Evolutionary conservation across 2,888 invertebrate species (phyloP), one percentile per base, ranked within the genome.

Genomic region (Tupiocoris notatus): DNA sequence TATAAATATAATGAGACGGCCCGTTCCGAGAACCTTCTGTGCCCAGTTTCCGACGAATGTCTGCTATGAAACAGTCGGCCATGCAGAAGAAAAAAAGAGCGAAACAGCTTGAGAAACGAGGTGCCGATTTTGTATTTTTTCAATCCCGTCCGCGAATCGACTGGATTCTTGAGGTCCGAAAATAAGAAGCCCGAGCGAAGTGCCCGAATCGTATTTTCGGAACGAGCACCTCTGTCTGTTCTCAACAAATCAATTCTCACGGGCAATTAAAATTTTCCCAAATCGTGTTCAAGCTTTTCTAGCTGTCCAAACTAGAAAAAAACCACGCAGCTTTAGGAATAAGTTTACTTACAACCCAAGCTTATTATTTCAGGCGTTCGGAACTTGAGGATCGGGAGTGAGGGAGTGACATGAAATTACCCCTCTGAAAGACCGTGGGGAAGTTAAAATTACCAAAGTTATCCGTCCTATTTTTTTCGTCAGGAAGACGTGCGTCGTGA

Each of bases 1-100:
- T 70, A 70, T 70, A 70, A 70, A 70, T 70, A 70, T 70, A 70
- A 70, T 70, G 70, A 70, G 70, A 24, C 58, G 39, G 70, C 59
- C 70, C 61, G 23, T 70, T 70, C 70, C 59, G 17, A 39, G 70
- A 59, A 70, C 59, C 20, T 23, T 58, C 21, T 20, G 58, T 66
- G 39, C 18, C 68, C n/a, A 23, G 68, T 58, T 70, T 25, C 25
- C 58, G 70, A 70, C 24, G 70, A 58, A 70, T 70, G 61, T 59
- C 70, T 25, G 70, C 70, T 24, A 70, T 59, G 58, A 61, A 16
- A 25, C 66, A 39, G 6, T 12, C 39, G 39, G 39, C 39, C 12
- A 39, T 39, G 39, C 39, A 12, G n/a, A n/a, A n/a, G n/a, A n/a
- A n/a, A n/a, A 39, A 12, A 39, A 12, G 39, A 39, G 39, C 39